Percentiles rank a stretch among this genome's conserved stretches.
These are phyloP conservation scores for Erythrocercus mccallii DNA, from an alignment of 2,113 vertebrate species.

Conservation along the genomic window DNA sequence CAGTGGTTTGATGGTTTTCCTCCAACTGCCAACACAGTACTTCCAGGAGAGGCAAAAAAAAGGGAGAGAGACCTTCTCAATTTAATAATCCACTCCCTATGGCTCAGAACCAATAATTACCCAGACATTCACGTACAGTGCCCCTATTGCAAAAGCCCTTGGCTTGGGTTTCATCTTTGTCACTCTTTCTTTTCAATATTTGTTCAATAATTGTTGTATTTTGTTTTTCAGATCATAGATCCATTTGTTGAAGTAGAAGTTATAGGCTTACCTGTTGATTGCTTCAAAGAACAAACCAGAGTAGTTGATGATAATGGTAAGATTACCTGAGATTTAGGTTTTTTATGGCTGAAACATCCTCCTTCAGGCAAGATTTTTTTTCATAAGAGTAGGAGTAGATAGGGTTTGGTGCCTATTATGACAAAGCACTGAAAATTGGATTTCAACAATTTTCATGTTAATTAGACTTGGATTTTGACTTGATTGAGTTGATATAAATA, in stretches of 20 bases:
- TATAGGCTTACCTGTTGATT: constrained; percentile 92
- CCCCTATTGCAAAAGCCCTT: not conserved
- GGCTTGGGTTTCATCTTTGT: not conserved
- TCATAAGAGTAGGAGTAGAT: not conserved
- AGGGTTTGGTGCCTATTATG: not conserved
- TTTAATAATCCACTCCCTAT: not conserved
- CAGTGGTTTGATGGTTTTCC: not conserved
- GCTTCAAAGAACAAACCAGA: constrained; percentile 93
- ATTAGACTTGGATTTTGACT: not conserved
- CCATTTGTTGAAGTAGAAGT: constrained; percentile 98
- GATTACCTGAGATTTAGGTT: not conserved
- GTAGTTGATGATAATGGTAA: constrained; percentile 97
- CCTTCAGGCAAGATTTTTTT: not conserved
- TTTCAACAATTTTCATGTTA: not conserved
- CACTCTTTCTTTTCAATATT: not conserved
- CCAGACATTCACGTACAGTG: not conserved
- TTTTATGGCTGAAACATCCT: not conserved
- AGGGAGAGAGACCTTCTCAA: not conserved
- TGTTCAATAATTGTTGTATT: not conserved
- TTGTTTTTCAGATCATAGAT: constrained; percentile 88
- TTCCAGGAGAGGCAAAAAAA: not conserved
- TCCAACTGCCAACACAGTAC: not conserved
- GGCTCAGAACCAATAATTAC: not conserved
- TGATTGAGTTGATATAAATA: not conserved
- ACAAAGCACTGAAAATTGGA: not conserved